Percentiles rank a stretch among this genome's conserved stretches.
phyloP scores from a whole-genome alignment of 2,888 invertebrate species.

The Carterocephalus palaemon region DNA sequence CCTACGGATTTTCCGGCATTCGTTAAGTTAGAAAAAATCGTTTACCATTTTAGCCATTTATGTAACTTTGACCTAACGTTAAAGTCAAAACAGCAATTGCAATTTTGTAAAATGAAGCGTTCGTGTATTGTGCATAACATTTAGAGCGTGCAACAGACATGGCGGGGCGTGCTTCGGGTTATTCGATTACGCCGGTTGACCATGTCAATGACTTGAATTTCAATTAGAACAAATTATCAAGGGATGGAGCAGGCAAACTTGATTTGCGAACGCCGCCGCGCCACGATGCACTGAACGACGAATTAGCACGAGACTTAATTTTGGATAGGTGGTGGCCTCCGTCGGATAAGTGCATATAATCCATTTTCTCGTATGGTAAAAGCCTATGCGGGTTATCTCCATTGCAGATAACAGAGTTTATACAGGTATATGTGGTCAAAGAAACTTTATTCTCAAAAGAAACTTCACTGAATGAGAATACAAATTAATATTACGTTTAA shows the following conservation, averaged over 20 bases:
- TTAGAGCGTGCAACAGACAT: constrained; percentile 32
- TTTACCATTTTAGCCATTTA: no score
- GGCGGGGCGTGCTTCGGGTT: constrained; percentile 52
- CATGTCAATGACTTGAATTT: constrained; percentile 84
- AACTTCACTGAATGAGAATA: no score
- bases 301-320: constrained; percentile 35
- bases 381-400: constrained; percentile 31
- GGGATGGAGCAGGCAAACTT: constrained; percentile 71
- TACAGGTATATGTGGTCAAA: constrained; percentile 24
- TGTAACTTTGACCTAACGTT: no score
- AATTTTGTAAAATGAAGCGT: neutral
- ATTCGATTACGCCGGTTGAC: constrained; percentile 78
- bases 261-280: constrained; percentile 67
- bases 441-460: no score
- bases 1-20: no score
- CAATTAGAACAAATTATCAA: constrained; percentile 82
- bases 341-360: constrained; percentile 36
- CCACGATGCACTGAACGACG: constrained; percentile 34
- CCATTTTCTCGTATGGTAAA: constrained; percentile 33
- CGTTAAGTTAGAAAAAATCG: no score
- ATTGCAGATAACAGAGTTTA: constrained; percentile 24
- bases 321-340: constrained; percentile 35
- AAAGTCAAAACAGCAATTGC: no score
- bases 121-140: constrained; percentile 11
- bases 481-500: no score